phyloP scores from a whole-genome alignment of 1,140 invertebrate species.

The Protaetia brevitarsis region DNA sequence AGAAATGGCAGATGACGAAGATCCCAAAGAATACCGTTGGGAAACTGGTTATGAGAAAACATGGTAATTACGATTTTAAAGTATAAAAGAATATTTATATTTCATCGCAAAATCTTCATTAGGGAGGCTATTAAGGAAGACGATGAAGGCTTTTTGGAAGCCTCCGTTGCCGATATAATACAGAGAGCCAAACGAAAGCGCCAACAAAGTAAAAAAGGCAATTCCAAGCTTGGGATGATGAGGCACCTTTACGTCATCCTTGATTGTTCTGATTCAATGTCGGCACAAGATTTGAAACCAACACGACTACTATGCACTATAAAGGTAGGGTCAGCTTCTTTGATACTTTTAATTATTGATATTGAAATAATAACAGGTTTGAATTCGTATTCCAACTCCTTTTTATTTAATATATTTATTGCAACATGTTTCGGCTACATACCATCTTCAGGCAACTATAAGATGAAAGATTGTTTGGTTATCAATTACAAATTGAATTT shows the following conservation, averaged over 20 bases:
- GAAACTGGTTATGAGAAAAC: conserved; percentile 97
- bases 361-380: too few species aligned
- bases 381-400: too few species aligned
- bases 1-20: conserved; percentile 68
- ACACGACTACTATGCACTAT: conserved; percentile 85
- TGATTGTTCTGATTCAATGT: conserved; percentile 93
- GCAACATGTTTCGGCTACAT: too few species aligned
- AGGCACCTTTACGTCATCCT: conserved; percentile 88
- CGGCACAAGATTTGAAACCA: conserved; percentile 91
- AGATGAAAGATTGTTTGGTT: too few species aligned
- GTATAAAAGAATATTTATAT: conserved; percentile 14
- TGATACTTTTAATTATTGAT: conserved; percentile 7
- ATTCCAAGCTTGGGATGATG: conserved; percentile 92
- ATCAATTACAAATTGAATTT: too few species aligned
- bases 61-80: conserved; percentile 58
- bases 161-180: conserved; percentile 85
- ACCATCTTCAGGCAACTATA: too few species aligned
- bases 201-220: conserved; percentile 66
- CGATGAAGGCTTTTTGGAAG: conserved; percentile 85
- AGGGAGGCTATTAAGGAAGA: conserved; percentile 98
- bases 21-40: conserved; percentile 92
- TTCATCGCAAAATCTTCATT: neutral
- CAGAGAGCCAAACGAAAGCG: conserved; percentile 81
- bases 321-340: conserved; percentile 61
- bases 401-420: too few species aligned